Evolutionary conservation across 1,140 invertebrate genomes (phyloP).

Genomic region (Papilio polytes): DNA sequence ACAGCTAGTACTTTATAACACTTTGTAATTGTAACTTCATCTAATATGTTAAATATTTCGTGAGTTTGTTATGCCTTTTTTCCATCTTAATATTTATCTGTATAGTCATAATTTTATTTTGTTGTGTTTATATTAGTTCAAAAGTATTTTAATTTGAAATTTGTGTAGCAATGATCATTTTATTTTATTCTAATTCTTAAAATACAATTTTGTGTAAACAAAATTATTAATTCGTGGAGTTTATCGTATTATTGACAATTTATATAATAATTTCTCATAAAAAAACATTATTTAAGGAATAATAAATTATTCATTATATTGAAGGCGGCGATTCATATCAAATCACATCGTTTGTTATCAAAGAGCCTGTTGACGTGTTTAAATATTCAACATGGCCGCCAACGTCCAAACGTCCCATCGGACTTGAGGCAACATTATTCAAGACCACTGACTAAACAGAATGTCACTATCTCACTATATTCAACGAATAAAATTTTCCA

Average conservation of each 20-base stretch:
- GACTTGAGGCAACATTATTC: constrained; percentile 28
- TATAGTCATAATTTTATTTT: too few relatives aligned
- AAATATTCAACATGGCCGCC: constrained; percentile 36
- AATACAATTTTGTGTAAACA: too few relatives aligned
- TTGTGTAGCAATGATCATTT: too few relatives aligned
- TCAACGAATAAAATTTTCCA: constrained; percentile 26
- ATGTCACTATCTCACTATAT: background rate
- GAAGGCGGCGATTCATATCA: constrained; percentile 21
- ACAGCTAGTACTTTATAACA: too few relatives aligned
- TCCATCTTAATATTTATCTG: background rate
- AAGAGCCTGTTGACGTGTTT: constrained; percentile 30
- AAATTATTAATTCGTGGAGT: background rate
- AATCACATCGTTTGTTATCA: constrained; percentile 28
- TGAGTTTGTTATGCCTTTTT: background rate
- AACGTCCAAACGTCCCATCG: constrained; percentile 25
- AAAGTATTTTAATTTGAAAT: too few relatives aligned
- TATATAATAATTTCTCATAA: background rate
- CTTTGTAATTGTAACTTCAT: too few relatives aligned
- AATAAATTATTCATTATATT: constrained; percentile 15
- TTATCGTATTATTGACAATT: background rate
- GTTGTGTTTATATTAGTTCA: too few relatives aligned
- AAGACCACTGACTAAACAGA: constrained; percentile 29
- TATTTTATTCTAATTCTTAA: too few relatives aligned
- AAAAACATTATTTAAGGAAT: background rate
- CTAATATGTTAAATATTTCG: background rate